These are phyloP conservation scores for Nemotelus nigrinus DNA, from an alignment of 2,888 invertebrate genomes.

Conservation along the genomic window DNA sequence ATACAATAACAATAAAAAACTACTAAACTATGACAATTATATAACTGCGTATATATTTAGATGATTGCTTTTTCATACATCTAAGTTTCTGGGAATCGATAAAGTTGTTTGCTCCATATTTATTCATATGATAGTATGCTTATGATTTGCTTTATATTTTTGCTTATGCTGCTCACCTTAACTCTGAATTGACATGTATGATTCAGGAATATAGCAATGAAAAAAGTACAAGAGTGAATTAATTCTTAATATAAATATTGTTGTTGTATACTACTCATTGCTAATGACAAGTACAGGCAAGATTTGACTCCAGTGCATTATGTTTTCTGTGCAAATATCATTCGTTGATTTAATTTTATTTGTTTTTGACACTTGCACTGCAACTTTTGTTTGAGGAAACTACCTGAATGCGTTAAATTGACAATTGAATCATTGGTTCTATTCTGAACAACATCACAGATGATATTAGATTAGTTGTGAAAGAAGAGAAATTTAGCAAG, in stretches of 20 bases:
- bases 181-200: background rate
- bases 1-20: conserved; percentile 28
- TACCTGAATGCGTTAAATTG: too few relatives aligned
- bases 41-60: conserved; percentile 40
- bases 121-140: conserved; percentile 15
- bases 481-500: too few relatives aligned
- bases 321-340: too few relatives aligned
- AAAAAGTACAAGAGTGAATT: background rate
- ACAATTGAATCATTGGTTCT: too few relatives aligned
- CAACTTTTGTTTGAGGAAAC: too few relatives aligned
- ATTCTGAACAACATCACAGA: too few relatives aligned
- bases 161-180: conserved; percentile 43
- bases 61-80: conserved; percentile 45
- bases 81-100: conserved; percentile 33
- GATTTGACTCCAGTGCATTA: background rate
- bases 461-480: too few relatives aligned
- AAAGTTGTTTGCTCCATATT: conserved; percentile 33
- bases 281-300: background rate
- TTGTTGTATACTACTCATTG: background rate
- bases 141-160: conserved; percentile 41
- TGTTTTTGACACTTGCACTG: too few relatives aligned
- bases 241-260: background rate
- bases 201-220: conserved; percentile 5
- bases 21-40: conserved; percentile 18
- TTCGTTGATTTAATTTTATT: too few relatives aligned